phyloP scores from a whole-genome alignment of 2,888 invertebrate genomes.

The Nomada fabriciana region DNA sequence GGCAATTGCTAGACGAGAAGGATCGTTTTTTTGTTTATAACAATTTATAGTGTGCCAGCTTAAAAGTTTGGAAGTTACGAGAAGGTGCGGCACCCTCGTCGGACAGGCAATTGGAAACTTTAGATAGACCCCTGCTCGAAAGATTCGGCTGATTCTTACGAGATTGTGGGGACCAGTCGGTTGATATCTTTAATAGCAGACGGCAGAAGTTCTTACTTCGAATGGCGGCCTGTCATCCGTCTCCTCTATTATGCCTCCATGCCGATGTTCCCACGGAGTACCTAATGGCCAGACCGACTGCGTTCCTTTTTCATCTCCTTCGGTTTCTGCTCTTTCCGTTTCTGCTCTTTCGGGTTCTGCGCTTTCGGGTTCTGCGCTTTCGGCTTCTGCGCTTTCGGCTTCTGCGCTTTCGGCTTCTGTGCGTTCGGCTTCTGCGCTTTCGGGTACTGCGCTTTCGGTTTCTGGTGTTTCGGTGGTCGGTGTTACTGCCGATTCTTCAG shows the following conservation, averaged over 20 bases:
- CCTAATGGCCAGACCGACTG: slow-evolving; percentile 70
- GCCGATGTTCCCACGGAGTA: slow-evolving; percentile 65
- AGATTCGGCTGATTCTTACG: slow-evolving; percentile 14
- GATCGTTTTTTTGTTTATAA: not conserved
- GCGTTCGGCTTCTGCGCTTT: too few relatives aligned
- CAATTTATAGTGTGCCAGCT: slow-evolving; percentile 8
- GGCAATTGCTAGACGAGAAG: slow-evolving; percentile 63
- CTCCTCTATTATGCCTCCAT: slow-evolving; percentile 7
- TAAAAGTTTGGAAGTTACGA: slow-evolving; percentile 18
- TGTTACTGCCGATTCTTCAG: too few relatives aligned
- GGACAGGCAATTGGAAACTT: not conserved
- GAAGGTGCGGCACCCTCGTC: not conserved
- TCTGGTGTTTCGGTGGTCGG: too few relatives aligned
- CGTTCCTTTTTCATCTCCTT: not conserved
- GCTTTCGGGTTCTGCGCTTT: too few relatives aligned
- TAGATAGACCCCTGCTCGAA: not conserved
- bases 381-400: not conserved
- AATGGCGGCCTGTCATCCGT: slow-evolving; percentile 32
- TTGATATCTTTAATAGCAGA: slow-evolving; percentile 12
- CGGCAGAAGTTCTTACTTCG: slow-evolving; percentile 59
- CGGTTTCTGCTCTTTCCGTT: not conserved
- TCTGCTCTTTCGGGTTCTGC: not conserved
- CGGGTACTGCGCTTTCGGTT: not conserved
- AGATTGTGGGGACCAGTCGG: not conserved
- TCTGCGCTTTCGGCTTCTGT: not conserved